Conservation (phyloP, 2,888 invertebrate species). For the Noctua comes region DNA sequence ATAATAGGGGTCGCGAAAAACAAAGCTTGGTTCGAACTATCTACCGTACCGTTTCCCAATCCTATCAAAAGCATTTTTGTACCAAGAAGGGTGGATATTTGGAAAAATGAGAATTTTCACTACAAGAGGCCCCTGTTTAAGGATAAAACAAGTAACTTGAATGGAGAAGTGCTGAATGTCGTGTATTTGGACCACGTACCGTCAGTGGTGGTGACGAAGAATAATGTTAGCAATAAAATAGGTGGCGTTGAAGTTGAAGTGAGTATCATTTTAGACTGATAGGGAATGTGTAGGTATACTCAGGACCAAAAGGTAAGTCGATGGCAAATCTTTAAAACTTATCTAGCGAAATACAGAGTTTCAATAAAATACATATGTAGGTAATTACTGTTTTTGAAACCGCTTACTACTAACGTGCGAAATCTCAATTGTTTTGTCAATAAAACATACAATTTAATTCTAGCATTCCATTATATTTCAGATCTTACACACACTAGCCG, state of each 20-base stretch:
- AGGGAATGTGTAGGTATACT: neutral
- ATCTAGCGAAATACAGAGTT: neutral
- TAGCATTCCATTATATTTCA: slow-evolving; percentile 75
- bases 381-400: neutral
- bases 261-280: slow-evolving; percentile 50
- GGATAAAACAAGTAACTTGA: slow-evolving; percentile 91
- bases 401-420: neutral
- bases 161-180: slow-evolving; percentile 90
- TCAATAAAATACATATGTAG: neutral
- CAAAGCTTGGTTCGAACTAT: slow-evolving; percentile 92
- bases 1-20: slow-evolving; percentile 72
- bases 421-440: neutral
- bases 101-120: slow-evolving; percentile 92
- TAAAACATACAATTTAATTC: neutral
- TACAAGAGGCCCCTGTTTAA: slow-evolving; percentile 87
- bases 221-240: slow-evolving; percentile 82
- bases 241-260: slow-evolving; percentile 94
- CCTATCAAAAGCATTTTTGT: slow-evolving; percentile 89
- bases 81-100: slow-evolving; percentile 92
- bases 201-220: slow-evolving; percentile 88
- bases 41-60: slow-evolving; percentile 94
- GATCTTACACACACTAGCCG: slow-evolving; percentile 92
- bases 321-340: neutral
- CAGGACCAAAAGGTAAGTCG: neutral
- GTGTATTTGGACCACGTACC: slow-evolving; percentile 93